Evolutionary conservation across 2,113 vertebrate genomes (phyloP).

Genomic region (Nymphicus hollandicus): DNA sequence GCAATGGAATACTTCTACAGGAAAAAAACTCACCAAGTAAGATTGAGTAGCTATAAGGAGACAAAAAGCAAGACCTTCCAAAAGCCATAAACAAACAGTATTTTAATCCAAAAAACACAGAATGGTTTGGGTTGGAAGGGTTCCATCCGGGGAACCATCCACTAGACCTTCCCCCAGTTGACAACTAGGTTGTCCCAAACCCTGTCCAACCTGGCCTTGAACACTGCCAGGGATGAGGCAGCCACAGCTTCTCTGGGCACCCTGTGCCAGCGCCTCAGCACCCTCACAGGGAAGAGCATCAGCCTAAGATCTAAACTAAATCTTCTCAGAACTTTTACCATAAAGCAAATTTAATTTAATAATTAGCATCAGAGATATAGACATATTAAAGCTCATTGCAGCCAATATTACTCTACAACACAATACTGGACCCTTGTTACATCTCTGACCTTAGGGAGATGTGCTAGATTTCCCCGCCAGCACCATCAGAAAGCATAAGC

Average conservation of each 20-base stretch:
- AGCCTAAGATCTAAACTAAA: not conserved
- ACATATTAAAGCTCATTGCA: not conserved
- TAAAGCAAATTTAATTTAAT: not conserved
- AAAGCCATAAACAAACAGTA: not conserved
- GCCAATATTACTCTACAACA: not conserved
- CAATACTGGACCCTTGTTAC: not conserved
- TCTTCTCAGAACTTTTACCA: not conserved
- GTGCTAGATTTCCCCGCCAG: not conserved
- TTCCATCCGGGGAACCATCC: not conserved
- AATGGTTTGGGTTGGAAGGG: not conserved
- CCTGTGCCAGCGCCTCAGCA: not conserved
- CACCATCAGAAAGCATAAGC: not conserved
- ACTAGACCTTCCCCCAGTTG: not conserved
- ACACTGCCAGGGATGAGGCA: not conserved
- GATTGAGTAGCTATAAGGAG: not conserved
- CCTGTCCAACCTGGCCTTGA: not conserved
- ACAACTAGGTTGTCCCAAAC: not conserved
- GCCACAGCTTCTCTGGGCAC: not conserved
- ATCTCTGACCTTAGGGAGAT: not conserved
- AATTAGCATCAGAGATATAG: not conserved
- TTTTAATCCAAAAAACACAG: not conserved
- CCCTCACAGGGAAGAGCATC: not conserved
- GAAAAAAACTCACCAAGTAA: not conserved
- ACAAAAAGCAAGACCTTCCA: not conserved
- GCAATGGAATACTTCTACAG: not conserved